Base-by-base conservation (phyloP, 1,140 invertebrate species). In the Parasteatoda tepidariorum region DNA sequence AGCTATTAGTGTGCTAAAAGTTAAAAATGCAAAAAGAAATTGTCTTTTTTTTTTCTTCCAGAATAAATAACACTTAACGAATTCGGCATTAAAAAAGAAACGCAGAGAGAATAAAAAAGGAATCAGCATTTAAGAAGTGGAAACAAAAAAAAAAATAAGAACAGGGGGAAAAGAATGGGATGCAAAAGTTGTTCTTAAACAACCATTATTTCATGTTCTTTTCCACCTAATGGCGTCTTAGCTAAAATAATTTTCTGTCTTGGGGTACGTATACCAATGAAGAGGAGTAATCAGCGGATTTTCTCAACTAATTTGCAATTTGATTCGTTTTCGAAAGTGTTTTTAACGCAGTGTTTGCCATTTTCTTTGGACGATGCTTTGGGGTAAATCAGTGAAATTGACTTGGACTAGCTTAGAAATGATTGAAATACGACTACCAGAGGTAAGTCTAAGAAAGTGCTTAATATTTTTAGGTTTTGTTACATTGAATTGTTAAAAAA, bases 11-110 rank as follows among this genome's bases (percentile, higher is more conserved):
- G 78, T 41, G 78, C 78, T 70, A 82, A 82, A 71, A 82, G 78
- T 82, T 70, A 82, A 70, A 82, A 82, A 82, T 71, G 71, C 78
- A 70, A 82, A 82, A 82, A 82, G 57, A 82, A 82, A 70, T n/a
- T n/a, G n/a, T n/a, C n/a, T 54, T 9, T 34, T 41, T 57, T 28
- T 79, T 34, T 71, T 26, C 22, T 26, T 33, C 54, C 70, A 82
- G 78, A 82, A 82, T 82, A 82, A 82, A 82, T 82, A 82, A 82
- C 78, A 82, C 78, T 82, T 82, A 82, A 82, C 78, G 78, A 82
- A 82, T 70, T 71, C 55, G 31, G 66, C 48, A 82, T 82, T 71
- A 61, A 79, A 68, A 71, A 79, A 57, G 57, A 48, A n/a, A 71
- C 34, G 31, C 7, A 33, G 18, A 67, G 41, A n/a, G 55, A 59